phyloP scores from a whole-genome alignment of 37 sponge, comb jelly and placozoan genomes.

The Oopsacas minuta region DNA sequence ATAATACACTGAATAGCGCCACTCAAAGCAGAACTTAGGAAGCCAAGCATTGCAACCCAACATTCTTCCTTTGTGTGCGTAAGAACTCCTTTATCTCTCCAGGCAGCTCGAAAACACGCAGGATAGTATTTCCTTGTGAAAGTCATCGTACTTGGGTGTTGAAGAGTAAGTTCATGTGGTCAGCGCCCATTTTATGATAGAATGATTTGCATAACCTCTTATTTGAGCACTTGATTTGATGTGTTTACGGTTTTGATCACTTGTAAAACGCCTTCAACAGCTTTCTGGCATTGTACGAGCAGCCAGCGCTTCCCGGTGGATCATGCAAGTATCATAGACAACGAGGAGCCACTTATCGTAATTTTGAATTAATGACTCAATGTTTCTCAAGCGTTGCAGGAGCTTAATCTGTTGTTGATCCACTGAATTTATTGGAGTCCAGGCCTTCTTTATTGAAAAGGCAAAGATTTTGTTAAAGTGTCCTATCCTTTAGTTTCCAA shows the following conservation, averaged over 20 bases:
- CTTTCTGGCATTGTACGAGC: constrained; percentile 16
- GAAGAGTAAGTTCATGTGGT: constrained; percentile 1
- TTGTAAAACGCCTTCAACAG: not conserved
- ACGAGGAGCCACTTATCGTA: not conserved
- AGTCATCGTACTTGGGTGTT: not conserved
- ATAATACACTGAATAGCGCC: not conserved
- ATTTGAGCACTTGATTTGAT: constrained; percentile 17
- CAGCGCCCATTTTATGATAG: constrained; percentile 11
- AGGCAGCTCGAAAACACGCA: constrained; percentile 11
- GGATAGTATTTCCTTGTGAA: not conserved
- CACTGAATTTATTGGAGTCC: not conserved
- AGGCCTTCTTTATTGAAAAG: constrained; percentile 17
- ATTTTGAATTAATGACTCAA: not conserved
- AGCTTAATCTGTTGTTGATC: constrained; percentile 11
- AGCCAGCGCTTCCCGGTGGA: constrained; percentile 18
- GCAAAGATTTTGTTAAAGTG: not conserved
- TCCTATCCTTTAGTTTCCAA: constrained; percentile 17
- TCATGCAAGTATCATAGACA: constrained; percentile 1
- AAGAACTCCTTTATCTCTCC: constrained; percentile 9
- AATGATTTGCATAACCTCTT: not conserved
- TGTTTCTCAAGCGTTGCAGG: constrained; percentile 5
- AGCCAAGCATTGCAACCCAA: constrained; percentile 3
- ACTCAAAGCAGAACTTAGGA: constrained; percentile 2
- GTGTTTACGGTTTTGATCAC: constrained; percentile 9
- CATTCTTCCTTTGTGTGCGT: constrained; percentile 13